A percentile compares a stretch with the other conserved stretches of the same genome.
Conservation (phyloP, 2,113 vertebrate genomes). For the Calyptommatus sinebrachiatus region DNA sequence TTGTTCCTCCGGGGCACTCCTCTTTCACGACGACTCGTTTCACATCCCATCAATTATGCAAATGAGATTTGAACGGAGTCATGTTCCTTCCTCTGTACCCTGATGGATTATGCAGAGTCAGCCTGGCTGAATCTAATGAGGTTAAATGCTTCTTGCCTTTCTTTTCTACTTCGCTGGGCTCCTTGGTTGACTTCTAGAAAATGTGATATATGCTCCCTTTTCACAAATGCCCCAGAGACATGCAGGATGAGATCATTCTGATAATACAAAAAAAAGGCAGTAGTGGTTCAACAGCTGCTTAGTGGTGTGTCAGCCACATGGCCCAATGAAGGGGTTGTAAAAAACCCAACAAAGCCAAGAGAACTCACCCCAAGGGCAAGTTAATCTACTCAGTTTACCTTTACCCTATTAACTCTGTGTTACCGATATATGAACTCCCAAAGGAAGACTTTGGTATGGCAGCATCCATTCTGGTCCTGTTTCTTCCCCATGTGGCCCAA, state of each 20-base stretch:
- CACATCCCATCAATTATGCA: constrained; percentile 79
- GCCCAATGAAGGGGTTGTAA: too few relatives aligned
- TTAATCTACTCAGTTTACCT: too few relatives aligned
- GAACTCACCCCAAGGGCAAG: too few relatives aligned
- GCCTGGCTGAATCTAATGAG: constrained; percentile 73
- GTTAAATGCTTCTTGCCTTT: constrained; percentile 72
- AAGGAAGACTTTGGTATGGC: too few relatives aligned
- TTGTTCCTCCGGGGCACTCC: constrained; percentile 68
- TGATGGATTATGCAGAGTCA: constrained; percentile 73
- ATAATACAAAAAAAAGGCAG: background rate
- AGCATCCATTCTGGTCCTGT: too few relatives aligned
- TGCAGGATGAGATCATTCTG: too few relatives aligned
- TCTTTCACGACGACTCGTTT: constrained; percentile 68
- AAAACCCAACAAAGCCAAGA: too few relatives aligned
- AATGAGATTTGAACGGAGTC: constrained; percentile 79
- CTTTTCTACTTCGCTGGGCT: constrained; percentile 69
- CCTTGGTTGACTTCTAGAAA: constrained; percentile 45
- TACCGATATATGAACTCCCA: too few relatives aligned
- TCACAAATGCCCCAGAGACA: background rate
- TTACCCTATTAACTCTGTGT: too few relatives aligned
- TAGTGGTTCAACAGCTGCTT: constrained; percentile 3
- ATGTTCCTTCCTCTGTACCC: constrained; percentile 69
- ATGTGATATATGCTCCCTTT: background rate
- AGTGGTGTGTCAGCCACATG: background rate
- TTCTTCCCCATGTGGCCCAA: too few relatives aligned